A percentile compares a stretch with the other conserved stretches of the same genome.
Evolutionary conservation across 2,797 vertebrate genomes (phyloP).

Genomic region (Fringilla coelebs): DNA sequence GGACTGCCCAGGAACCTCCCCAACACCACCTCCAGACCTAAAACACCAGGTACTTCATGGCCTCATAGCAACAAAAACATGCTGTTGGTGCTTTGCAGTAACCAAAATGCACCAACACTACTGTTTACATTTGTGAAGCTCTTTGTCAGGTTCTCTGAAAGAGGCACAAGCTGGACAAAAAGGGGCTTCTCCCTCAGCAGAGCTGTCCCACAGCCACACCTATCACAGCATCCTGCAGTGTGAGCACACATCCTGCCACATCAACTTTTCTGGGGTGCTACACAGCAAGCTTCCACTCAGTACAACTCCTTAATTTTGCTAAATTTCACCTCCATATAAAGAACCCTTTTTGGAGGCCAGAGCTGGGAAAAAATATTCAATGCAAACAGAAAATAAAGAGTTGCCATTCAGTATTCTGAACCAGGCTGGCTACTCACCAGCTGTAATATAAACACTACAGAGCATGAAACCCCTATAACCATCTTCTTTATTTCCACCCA

Average conservation of each 20-base stretch:
- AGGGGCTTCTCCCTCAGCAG: accelerated
- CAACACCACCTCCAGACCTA: not conserved
- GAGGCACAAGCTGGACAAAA: not conserved
- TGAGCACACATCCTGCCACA: not conserved
- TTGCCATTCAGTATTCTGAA: slow-evolving; percentile 2
- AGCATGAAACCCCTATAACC: not conserved
- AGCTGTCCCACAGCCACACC: not conserved
- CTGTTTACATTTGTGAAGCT: not conserved
- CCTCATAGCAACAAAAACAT: not conserved
- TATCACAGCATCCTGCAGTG: not conserved
- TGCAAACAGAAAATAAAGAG: not conserved
- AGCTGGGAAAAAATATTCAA: slow-evolving; percentile 1
- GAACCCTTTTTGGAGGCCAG: not conserved
- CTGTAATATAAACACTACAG: not conserved
- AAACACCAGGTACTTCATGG: not conserved
- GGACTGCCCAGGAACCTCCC: not conserved
- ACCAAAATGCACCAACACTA: not conserved
- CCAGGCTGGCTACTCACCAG: not conserved
- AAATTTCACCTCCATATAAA: not conserved
- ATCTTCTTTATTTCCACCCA: slow-evolving; percentile 4
- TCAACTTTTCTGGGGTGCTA: not conserved
- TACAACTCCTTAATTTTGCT: not conserved
- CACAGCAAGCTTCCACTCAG: not conserved
- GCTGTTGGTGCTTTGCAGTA: not conserved
- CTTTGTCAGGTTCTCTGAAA: not conserved